These are phyloP conservation scores for Stegophylla sp. DNA, from an alignment of 2,888 invertebrate species.

Conservation along the genomic window DNA sequence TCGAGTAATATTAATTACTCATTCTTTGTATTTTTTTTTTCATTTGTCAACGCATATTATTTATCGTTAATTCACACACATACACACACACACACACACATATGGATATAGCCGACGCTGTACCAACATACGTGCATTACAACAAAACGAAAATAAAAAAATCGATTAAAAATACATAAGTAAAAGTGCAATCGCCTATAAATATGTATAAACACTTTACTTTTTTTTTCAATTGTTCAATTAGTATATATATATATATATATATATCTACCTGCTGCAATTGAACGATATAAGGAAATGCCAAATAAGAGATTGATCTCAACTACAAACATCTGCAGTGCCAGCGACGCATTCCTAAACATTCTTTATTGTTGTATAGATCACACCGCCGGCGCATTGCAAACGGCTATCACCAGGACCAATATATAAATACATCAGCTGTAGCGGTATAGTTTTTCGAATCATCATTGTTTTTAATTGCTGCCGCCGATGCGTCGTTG, in stretches of 20 bases:
- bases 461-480: slow-evolving; percentile 57
- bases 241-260: slow-evolving; percentile 14
- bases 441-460: slow-evolving; percentile 33
- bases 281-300: slow-evolving; percentile 20
- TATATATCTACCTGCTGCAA: not conserved
- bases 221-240: slow-evolving; percentile 25
- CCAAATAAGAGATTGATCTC: slow-evolving; percentile 43
- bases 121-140: no score
- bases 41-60: slow-evolving; percentile 20
- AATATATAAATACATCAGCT: slow-evolving; percentile 33
- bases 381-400: slow-evolving; percentile 45
- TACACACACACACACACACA: not conserved
- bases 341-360: slow-evolving; percentile 42
- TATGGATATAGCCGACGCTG: no score
- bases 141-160: no score
- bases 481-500: slow-evolving; percentile 12
- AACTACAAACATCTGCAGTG: slow-evolving; percentile 35
- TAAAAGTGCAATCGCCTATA: not conserved
- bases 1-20: slow-evolving; percentile 26
- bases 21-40: slow-evolving; percentile 21
- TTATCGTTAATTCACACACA: slow-evolving; percentile 8
- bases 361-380: slow-evolving; percentile 54
- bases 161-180: not conserved
- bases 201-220: no score
- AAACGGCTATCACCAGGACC: slow-evolving; percentile 1